A percentile compares a stretch with the other conserved stretches of the same genome.
phyloP scores from a whole-genome alignment of 2,888 invertebrate genomes.

The Phyllotreta cruciferae region DNA sequence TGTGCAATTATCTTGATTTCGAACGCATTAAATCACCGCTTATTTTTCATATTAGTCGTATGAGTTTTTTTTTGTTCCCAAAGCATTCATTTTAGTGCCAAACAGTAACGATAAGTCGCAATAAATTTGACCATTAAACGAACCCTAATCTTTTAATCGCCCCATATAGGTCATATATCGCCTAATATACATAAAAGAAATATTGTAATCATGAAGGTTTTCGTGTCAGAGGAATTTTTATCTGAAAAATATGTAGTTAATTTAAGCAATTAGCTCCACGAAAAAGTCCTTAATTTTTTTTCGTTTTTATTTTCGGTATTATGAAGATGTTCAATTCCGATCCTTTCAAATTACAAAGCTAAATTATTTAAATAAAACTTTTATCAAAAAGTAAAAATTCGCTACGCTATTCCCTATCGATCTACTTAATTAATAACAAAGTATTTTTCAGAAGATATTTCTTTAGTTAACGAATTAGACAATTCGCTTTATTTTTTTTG shows the following conservation, averaged over 20 bases:
- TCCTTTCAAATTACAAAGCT: too few relatives aligned
- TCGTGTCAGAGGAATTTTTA: constrained; percentile 14
- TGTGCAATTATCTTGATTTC: not conserved
- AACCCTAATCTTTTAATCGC: constrained; percentile 11
- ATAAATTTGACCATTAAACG: constrained; percentile 13
- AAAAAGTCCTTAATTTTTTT: constrained; percentile 6
- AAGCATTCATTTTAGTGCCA: constrained; percentile 1
- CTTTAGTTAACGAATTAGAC: too few relatives aligned
- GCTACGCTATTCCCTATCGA: too few relatives aligned
- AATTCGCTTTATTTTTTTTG: too few relatives aligned
- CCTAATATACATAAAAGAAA: constrained; percentile 29
- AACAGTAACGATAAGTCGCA: constrained; percentile 10
- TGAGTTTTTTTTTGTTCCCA: not conserved
- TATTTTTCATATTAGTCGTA: not conserved
- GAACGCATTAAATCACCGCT: too few relatives aligned
- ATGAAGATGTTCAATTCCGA: too few relatives aligned
- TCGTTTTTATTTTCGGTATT: not conserved
- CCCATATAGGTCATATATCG: constrained; percentile 23
- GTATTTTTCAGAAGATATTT: too few relatives aligned
- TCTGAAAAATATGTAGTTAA: constrained; percentile 19
- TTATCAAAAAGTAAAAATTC: too few relatives aligned
- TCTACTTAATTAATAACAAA: too few relatives aligned
- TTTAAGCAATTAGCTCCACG: constrained; percentile 8
- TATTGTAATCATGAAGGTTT: constrained; percentile 22
- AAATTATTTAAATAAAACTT: too few relatives aligned